Evolutionary conservation across 2,888 invertebrate species (phyloP).

Genomic region (Drosophila fulvimacula): DNA sequence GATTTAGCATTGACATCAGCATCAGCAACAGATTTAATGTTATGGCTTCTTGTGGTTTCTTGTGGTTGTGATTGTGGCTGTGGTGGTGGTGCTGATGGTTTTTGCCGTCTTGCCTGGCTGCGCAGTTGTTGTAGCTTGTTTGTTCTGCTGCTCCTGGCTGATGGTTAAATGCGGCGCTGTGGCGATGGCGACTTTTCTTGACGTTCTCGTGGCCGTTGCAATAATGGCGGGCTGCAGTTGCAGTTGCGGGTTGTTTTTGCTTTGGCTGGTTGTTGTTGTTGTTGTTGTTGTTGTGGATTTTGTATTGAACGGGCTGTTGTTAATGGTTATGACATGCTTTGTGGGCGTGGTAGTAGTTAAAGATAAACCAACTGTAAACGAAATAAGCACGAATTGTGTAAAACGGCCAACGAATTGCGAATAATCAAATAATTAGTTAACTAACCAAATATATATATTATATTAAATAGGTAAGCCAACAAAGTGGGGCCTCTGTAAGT

Average conservation of each 20-base stretch:
- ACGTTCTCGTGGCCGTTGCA: conserved; percentile 56
- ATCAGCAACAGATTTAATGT: conserved; percentile 5
- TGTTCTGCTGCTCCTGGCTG: conserved; percentile 28
- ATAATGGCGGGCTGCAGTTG: conserved; percentile 59
- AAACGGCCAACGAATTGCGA: conserved; percentile 56
- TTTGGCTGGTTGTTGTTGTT: conserved; percentile 1
- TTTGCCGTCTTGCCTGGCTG: conserved; percentile 37
- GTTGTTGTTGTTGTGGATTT: conserved; percentile 33
- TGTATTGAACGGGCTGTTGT: conserved; percentile 69
- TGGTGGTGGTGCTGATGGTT: conserved; percentile 42
- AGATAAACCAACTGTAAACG: conserved; percentile 91
- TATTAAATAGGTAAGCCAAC: conserved; percentile 6
- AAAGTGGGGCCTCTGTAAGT: conserved; percentile 1
- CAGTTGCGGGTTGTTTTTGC: conserved; percentile 42
- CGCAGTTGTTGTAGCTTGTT: conserved; percentile 36
- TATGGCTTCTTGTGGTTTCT: conserved; percentile 56
- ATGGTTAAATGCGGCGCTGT: conserved; percentile 50
- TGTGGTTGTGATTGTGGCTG: conserved; percentile 42
- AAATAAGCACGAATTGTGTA: conserved; percentile 74
- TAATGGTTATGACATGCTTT: conserved; percentile 90
- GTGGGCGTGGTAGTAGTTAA: conserved; percentile 87
- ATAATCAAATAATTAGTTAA: conserved; percentile 38
- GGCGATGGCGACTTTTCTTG: conserved; percentile 55
- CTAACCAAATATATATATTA: conserved; percentile 27
- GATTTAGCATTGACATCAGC: conserved; percentile 11